Evolutionary conservation across 2,888 invertebrate genomes (phyloP).

Genomic region (Pyrrhia umbra): DNA sequence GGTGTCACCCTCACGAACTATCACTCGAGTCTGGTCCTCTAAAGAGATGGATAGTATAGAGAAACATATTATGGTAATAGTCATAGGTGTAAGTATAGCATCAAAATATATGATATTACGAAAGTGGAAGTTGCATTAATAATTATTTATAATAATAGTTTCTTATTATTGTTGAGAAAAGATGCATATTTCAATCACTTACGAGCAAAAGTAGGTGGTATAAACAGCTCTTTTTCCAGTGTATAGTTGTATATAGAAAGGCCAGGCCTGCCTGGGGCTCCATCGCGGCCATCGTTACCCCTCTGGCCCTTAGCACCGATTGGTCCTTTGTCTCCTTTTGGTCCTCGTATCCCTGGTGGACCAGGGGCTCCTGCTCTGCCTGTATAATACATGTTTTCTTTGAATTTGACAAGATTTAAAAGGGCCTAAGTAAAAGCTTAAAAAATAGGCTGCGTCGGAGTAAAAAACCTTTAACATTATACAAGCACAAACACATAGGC

Average conservation of each 20-base stretch:
- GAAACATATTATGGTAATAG: not conserved
- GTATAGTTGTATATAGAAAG: constrained; percentile 94
- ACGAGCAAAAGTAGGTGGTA: constrained; percentile 95
- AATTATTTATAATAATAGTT: too few species aligned
- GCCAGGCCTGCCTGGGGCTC: constrained; percentile 94
- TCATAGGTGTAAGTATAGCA: too few species aligned
- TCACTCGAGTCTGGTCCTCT: constrained; percentile 91
- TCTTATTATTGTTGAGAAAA: not conserved
- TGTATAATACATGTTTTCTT: constrained; percentile 71
- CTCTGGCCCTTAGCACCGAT: constrained; percentile 93
- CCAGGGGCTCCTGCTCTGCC: constrained; percentile 92
- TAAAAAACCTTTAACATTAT: too few species aligned
- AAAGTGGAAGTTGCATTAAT: too few species aligned
- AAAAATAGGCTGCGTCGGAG: too few species aligned
- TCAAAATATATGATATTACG: too few species aligned
- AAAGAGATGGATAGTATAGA: constrained; percentile 31
- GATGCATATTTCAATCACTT: constrained; percentile 50
- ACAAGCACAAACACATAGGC: too few species aligned
- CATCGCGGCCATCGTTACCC: constrained; percentile 93
- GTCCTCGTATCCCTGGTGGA: constrained; percentile 93
- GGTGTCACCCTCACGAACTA: constrained; percentile 95
- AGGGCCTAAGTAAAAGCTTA: too few species aligned
- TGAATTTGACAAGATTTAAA: too few species aligned
- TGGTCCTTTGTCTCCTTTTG: constrained; percentile 92
- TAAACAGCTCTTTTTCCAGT: constrained; percentile 92